Conservation (phyloP, 2,888 invertebrate species). For the Cataglyphis cursor region DNA sequence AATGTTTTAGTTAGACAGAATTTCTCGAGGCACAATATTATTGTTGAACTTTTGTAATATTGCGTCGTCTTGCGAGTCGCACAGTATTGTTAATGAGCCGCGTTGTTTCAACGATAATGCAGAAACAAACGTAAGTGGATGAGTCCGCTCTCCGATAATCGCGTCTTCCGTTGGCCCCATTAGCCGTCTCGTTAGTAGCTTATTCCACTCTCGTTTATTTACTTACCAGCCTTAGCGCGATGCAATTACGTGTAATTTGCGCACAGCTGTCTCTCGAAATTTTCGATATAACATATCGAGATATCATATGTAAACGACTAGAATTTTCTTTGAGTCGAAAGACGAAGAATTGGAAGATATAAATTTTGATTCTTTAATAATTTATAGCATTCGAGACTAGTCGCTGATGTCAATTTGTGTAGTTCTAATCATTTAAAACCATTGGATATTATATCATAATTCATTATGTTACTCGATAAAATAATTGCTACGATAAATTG, state of each 20-base stretch:
- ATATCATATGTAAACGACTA: background rate
- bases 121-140: slow-evolving; percentile 38
- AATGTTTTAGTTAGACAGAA: background rate
- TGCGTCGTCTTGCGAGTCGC: slow-evolving; percentile 22
- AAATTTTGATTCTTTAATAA: background rate
- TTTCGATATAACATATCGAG: background rate
- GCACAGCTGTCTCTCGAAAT: background rate
- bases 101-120: slow-evolving; percentile 38
- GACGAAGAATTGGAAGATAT: background rate
- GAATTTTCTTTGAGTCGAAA: background rate
- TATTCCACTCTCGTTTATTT: slow-evolving; percentile 1
- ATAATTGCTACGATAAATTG: background rate
- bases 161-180: slow-evolving; percentile 16
- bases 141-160: slow-evolving; percentile 35
- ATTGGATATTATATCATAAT: background rate
- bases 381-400: background rate
- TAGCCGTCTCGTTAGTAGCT: slow-evolving; percentile 35
- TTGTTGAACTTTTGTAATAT: slow-evolving; percentile 38
- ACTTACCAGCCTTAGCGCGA: slow-evolving; percentile 2
- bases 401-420: background rate
- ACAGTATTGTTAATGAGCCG: slow-evolving; percentile 25
- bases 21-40: slow-evolving; percentile 11
- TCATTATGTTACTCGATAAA: background rate
- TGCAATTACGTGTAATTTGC: slow-evolving; percentile 10
- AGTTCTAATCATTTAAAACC: background rate